Evolutionary conservation across 2,797 vertebrate species (phyloP).

Genomic region (Dermochelys coriacea): DNA sequence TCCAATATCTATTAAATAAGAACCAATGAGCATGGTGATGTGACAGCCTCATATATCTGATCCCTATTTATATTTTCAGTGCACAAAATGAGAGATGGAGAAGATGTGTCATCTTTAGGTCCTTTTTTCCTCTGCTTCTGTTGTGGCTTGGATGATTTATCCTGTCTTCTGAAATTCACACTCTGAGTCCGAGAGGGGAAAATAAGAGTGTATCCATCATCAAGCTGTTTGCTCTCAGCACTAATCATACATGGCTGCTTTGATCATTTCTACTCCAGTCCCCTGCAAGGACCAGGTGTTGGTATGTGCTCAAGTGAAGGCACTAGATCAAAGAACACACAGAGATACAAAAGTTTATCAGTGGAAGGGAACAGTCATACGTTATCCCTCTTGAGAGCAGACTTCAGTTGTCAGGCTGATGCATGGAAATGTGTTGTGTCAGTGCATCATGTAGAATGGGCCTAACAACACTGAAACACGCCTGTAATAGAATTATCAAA

Average conservation of each 20-base stretch:
- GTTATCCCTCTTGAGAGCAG: constrained; percentile 22
- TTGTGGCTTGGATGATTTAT: neutral
- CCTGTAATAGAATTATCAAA: neutral
- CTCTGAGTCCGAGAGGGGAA: constrained; percentile 19
- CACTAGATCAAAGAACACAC: neutral
- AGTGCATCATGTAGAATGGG: neutral
- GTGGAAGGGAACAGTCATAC: constrained; percentile 26
- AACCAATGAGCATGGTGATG: neutral
- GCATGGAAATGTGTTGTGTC: neutral
- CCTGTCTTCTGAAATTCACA: constrained; percentile 38
- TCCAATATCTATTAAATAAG: neutral
- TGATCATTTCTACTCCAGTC: constrained; percentile 36
- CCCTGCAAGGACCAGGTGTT: constrained; percentile 26
- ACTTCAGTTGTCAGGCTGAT: neutral
- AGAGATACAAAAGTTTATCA: constrained; percentile 6
- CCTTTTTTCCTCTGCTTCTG: accelerated
- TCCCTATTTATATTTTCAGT: neutral
- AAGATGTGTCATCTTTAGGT: constrained; percentile 14
- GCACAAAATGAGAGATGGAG: accelerated
- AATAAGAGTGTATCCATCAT: constrained; percentile 27
- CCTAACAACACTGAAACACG: neutral
- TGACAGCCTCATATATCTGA: neutral
- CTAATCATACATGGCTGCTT: neutral
- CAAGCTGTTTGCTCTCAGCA: constrained; percentile 36
- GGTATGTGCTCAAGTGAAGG: constrained; percentile 9